phyloP scores from a whole-genome alignment of 1,140 invertebrate species.

The Geopemphigus sp. region DNA sequence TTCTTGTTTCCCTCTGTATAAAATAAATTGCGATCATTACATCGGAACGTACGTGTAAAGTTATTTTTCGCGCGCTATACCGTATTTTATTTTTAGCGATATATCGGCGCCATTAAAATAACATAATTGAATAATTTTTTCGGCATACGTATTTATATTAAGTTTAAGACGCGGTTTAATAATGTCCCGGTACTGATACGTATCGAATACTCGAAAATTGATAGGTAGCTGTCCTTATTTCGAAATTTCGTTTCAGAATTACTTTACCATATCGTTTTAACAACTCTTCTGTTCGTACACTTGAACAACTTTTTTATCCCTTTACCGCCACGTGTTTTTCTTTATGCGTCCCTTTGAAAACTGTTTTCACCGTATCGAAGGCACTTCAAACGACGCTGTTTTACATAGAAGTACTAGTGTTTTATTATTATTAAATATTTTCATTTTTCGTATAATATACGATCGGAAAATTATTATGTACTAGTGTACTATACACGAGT shows the following conservation, averaged over 20 bases:
- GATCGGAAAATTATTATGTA: background rate
- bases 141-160: too few relatives aligned
- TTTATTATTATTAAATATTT: constrained; percentile 13
- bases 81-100: too few relatives aligned
- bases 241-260: background rate
- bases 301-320: background rate
- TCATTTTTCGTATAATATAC: constrained; percentile 4
- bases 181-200: too few relatives aligned
- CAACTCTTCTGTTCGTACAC: constrained; percentile 3
- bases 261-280: constrained; percentile 1
- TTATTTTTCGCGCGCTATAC: too few relatives aligned
- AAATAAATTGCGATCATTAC: too few relatives aligned
- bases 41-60: too few relatives aligned
- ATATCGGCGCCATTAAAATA: too few relatives aligned
- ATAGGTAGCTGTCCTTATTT: background rate
- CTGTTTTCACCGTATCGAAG: constrained; percentile 9
- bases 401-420: background rate
- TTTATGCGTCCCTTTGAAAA: constrained; percentile 7
- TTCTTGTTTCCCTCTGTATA: too few relatives aligned
- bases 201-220: too few relatives aligned
- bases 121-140: too few relatives aligned
- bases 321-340: too few relatives aligned
- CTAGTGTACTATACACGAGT: background rate
- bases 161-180: too few relatives aligned
- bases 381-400: background rate